These are phyloP conservation scores for Notocelia uddmanniana DNA, from an alignment of 2,888 invertebrate species.

Conservation along the genomic window DNA sequence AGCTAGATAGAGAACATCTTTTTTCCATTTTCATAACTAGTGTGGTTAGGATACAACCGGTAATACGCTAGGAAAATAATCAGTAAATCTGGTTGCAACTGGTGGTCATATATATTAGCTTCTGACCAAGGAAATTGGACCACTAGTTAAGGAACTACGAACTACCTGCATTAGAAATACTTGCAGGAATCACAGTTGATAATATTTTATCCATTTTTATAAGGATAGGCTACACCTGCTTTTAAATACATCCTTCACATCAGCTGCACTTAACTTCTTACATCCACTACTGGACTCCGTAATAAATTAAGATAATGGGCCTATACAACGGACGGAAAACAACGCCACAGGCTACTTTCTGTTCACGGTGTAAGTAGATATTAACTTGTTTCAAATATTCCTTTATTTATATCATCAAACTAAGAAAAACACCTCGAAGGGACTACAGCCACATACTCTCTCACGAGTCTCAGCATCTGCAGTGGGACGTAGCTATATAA, in stretches of 20 bases:
- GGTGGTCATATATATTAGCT: neutral
- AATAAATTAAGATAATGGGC: neutral
- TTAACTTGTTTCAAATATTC: neutral
- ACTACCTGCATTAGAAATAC: neutral
- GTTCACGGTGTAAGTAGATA: neutral
- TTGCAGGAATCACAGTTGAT: neutral
- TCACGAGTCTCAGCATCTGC: too few species aligned
- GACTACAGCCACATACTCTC: too few species aligned
- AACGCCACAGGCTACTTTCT: neutral
- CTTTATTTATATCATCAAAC: neutral
- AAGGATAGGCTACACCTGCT: neutral
- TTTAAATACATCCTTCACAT: neutral
- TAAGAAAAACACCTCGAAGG: neutral
- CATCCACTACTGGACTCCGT: neutral
- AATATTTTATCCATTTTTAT: neutral
- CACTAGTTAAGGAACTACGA: too few species aligned
- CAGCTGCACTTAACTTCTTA: neutral
- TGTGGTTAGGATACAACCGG: too few species aligned
- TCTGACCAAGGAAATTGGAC: neutral
- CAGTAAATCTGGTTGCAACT: neutral
- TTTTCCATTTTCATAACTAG: too few species aligned
- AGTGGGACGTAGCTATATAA: too few species aligned
- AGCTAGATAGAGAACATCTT: too few species aligned
- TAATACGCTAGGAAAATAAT: too few species aligned
- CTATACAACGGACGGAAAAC: neutral